phyloP scores from a whole-genome alignment of 2,113 vertebrate genomes.

The Corythaixoides concolor region DNA sequence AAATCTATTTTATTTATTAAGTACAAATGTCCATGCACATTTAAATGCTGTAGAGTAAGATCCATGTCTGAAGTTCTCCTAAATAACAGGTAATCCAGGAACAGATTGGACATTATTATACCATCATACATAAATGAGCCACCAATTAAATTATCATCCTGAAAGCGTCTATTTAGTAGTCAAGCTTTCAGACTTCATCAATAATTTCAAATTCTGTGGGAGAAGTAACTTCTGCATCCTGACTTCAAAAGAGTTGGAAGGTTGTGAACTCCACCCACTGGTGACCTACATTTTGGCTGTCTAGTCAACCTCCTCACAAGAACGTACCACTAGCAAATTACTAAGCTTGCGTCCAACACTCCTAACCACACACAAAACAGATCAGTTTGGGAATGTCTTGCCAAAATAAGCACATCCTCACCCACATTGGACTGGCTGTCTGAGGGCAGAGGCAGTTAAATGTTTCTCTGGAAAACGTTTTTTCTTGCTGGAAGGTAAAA shows the following conservation, averaged over 20 bases:
- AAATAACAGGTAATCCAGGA: background rate
- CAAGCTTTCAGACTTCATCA: background rate
- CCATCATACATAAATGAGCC: background rate
- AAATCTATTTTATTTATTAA: background rate
- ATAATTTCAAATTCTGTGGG: background rate
- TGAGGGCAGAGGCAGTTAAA: conserved; percentile 16
- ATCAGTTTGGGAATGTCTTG: background rate
- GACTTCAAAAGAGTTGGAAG: background rate
- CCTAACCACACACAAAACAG: conserved; percentile 15
- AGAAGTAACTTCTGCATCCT: background rate
- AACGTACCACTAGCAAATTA: conserved; percentile 4
- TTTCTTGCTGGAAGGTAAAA: conserved; percentile 29
- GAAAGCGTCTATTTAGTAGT: background rate
- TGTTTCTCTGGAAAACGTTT: conserved; percentile 14
- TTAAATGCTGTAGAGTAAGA: background rate
- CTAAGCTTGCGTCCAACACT: background rate
- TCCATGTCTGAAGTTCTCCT: background rate
- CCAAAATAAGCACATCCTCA: conserved; percentile 56
- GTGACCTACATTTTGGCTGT: conserved; percentile 42
- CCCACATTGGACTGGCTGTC: background rate
- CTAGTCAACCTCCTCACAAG: background rate
- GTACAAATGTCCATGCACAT: background rate
- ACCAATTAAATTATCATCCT: background rate
- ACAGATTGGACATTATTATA: background rate
- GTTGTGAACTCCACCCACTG: conserved; percentile 21